A percentile compares a stretch with the other conserved stretches of the same genome.
These are phyloP conservation scores for Phymatocera aterrima DNA, from an alignment of 2,888 invertebrate species.

Conservation along the genomic window DNA sequence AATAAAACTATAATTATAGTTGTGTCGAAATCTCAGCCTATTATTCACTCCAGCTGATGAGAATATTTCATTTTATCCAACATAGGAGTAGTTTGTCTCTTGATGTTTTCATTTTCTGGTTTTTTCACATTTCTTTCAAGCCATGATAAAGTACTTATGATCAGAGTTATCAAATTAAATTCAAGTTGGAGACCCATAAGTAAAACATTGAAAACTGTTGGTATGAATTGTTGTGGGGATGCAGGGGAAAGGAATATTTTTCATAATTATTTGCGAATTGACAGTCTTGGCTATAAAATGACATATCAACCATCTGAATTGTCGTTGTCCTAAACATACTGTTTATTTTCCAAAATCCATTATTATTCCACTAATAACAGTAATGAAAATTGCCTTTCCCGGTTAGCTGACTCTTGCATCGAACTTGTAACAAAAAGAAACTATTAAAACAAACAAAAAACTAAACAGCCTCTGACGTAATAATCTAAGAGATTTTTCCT, in stretches of 20 bases:
- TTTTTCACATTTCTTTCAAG: not conserved
- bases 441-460: not conserved
- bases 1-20: not conserved
- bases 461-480: slow-evolving; percentile 33
- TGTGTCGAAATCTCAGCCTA: not conserved
- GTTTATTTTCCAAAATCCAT: slow-evolving; percentile 31
- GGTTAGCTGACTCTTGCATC: slow-evolving; percentile 46
- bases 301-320: slow-evolving; percentile 26
- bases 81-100: not conserved
- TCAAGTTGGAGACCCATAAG: not conserved
- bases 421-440: slow-evolving; percentile 43
- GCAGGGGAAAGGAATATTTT: slow-evolving; percentile 36
- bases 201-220: slow-evolving; percentile 3
- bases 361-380: slow-evolving; percentile 21
- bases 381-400: slow-evolving; percentile 42
- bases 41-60: not conserved
- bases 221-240: slow-evolving; percentile 43
- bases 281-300: slow-evolving; percentile 1
- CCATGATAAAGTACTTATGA: not conserved
- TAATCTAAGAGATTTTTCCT: slow-evolving; percentile 41
- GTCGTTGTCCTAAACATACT: slow-evolving; percentile 3
- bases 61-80: not conserved
- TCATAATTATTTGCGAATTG: slow-evolving; percentile 13
- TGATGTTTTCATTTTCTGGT: not conserved
- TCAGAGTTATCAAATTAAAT: not conserved